Conservation (phyloP, 2,888 invertebrate genomes). For the Dicyrtomina minuta region DNA sequence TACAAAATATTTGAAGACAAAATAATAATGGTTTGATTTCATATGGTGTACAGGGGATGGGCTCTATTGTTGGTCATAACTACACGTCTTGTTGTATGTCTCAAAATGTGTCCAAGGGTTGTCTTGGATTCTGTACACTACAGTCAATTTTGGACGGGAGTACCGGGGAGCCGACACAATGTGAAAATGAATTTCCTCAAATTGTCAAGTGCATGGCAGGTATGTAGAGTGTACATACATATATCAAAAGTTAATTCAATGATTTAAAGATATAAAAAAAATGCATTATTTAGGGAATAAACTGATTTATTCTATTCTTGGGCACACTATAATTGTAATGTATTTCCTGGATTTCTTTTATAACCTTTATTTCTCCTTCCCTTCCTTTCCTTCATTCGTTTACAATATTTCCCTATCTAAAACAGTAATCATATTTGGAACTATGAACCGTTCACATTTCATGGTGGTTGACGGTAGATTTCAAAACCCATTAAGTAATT, state of each 20-base stretch:
- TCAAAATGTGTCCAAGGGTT: constrained; percentile 69
- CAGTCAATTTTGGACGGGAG: constrained; percentile 73
- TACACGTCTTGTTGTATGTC: constrained; percentile 77
- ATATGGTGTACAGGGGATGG: constrained; percentile 47
- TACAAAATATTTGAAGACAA: no score
- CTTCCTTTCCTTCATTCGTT: background rate
- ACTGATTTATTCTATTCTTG: background rate
- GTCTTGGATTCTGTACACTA: constrained; percentile 80
- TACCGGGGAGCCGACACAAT: constrained; percentile 77
- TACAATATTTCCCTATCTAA: no score
- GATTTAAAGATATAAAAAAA: background rate
- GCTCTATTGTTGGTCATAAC: constrained; percentile 63
- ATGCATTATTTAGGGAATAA: background rate
- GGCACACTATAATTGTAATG: background rate
- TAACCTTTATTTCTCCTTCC: background rate
- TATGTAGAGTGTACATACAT: constrained; percentile 42
- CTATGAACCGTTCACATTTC: no score
- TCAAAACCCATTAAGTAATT: constrained; percentile 14
- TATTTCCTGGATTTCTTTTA: background rate
- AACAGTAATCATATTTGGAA: no score
- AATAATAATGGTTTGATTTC: no score
- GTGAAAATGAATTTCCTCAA: constrained; percentile 75
- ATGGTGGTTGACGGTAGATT: no score
- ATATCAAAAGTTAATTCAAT: background rate
- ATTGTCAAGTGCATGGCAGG: constrained; percentile 67